phyloP scores from a whole-genome alignment of 1,140 invertebrate species.

The Triops longicaudatus region DNA sequence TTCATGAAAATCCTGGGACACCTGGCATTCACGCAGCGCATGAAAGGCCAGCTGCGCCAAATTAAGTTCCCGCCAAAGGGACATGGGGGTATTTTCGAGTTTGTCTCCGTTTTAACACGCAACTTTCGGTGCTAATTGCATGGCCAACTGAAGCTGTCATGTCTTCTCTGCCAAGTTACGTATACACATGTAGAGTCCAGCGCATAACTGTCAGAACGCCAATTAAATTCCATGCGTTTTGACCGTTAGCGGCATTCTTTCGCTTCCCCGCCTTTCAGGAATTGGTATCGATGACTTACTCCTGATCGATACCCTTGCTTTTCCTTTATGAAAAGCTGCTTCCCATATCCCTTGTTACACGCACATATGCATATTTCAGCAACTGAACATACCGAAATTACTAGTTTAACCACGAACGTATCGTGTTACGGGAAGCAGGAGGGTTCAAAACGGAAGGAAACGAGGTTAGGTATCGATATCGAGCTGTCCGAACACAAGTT shows the following conservation, averaged over 20 bases:
- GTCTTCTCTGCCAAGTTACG: too few species aligned
- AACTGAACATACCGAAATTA: too few species aligned
- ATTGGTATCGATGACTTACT: neutral
- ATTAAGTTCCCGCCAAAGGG: neutral
- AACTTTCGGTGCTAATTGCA: neutral
- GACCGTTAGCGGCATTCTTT: neutral
- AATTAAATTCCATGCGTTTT: constrained; percentile 2
- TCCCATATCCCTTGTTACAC: too few species aligned
- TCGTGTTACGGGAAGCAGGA: too few species aligned
- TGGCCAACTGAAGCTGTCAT: too few species aligned
- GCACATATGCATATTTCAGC: too few species aligned
- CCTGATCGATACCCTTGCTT: neutral
- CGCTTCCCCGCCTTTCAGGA: neutral
- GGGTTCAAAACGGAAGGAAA: neutral
- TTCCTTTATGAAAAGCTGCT: neutral
- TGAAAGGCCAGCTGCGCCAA: neutral
- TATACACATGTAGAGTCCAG: neutral
- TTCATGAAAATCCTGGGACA: neutral
- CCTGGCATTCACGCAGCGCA: neutral
- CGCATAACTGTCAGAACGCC: neutral
- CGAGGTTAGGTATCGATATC: neutral
- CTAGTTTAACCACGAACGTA: too few species aligned
- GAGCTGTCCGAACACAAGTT: neutral
- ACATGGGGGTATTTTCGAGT: neutral
- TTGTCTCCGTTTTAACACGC: neutral